Evolutionary conservation across 2,113 vertebrate species (phyloP).

Genomic region (Lontra canadensis): DNA sequence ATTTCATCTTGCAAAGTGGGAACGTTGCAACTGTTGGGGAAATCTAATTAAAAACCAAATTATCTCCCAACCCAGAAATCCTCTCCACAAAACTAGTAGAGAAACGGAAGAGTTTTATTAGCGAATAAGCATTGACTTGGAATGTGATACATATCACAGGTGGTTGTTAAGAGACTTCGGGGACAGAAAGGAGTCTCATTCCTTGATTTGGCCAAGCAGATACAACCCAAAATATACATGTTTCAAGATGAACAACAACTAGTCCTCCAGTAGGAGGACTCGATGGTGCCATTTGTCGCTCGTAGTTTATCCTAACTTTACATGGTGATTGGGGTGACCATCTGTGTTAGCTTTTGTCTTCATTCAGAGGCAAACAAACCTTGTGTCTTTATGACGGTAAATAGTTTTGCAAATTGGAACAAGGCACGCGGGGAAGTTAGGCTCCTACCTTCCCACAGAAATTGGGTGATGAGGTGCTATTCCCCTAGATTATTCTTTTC

Average conservation of each 20-base stretch:
- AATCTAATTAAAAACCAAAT: constrained; percentile 18
- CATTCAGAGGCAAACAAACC: not conserved
- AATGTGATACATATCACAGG: not conserved
- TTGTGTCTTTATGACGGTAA: not conserved
- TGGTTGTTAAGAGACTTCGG: not conserved
- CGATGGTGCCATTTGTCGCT: not conserved
- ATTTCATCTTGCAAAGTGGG: not conserved
- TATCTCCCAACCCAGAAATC: not conserved
- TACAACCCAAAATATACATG: not conserved
- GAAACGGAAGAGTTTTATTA: not conserved
- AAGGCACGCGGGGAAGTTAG: not conserved
- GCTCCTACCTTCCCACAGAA: not conserved
- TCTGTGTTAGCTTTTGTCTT: not conserved
- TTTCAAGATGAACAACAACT: not conserved
- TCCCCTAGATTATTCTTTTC: not conserved
- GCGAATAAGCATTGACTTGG: not conserved
- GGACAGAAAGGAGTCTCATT: not conserved
- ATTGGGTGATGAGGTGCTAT: not conserved
- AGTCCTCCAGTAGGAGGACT: not conserved
- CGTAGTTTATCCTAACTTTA: not conserved
- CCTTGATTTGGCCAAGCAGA: not conserved
- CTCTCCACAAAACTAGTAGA: not conserved
- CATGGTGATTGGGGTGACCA: not conserved
- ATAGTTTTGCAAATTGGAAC: not conserved
- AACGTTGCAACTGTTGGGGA: not conserved